Conservation (phyloP, 2,113 vertebrate species). For the Taurulus bubalis region DNA sequence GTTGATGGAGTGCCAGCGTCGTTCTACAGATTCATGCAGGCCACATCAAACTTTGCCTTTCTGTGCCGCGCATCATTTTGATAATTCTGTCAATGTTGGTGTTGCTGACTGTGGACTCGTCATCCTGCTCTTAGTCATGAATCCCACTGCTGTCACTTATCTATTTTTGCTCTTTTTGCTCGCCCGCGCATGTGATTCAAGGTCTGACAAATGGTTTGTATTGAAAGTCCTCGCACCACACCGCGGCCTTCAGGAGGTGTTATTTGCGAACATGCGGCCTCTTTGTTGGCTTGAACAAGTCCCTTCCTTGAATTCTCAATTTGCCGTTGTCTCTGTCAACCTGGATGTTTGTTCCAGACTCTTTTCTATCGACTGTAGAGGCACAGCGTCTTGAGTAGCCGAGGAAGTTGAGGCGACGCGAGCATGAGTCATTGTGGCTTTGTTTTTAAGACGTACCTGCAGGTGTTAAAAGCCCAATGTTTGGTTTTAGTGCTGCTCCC, state of each 20-base stretch:
- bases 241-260: neutral
- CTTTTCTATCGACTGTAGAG: neutral
- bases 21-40: neutral
- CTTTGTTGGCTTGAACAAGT: neutral
- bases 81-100: neutral
- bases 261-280: neutral
- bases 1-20: neutral
- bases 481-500: neutral
- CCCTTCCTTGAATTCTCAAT: neutral
- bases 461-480: neutral
- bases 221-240: neutral
- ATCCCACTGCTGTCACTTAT: neutral
- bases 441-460: neutral
- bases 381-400: neutral
- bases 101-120: neutral
- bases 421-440: neutral
- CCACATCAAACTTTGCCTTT: neutral
- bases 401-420: neutral
- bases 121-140: slow-evolving; percentile 10
- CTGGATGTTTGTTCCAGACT: neutral
- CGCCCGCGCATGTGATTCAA: slow-evolving; percentile 15
- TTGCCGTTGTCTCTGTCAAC: neutral
- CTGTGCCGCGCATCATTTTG: neutral
- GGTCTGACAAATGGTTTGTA: neutral
- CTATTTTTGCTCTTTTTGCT: neutral